Evolutionary conservation across 2,797 vertebrate genomes (phyloP).

Genomic region (Eremophila alpestris): DNA sequence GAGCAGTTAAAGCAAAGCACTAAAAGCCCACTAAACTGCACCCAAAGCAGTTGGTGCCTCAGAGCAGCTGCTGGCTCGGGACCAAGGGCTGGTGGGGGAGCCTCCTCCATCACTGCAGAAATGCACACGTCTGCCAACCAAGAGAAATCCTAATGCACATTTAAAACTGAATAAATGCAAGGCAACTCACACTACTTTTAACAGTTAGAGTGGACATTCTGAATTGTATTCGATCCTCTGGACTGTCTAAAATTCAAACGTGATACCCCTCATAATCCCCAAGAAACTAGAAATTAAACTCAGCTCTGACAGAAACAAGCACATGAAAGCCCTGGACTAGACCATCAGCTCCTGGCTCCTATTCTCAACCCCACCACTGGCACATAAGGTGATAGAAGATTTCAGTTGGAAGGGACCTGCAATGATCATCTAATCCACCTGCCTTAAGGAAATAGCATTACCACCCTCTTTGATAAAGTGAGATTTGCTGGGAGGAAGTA

Average conservation of each 20-base stretch:
- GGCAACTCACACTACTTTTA: background rate
- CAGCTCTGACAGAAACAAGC: background rate
- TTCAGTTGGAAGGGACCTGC: background rate
- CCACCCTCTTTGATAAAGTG: background rate
- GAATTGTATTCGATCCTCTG: background rate
- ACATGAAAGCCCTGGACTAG: background rate
- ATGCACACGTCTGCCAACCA: background rate
- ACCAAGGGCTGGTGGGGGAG: background rate
- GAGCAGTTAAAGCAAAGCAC: background rate
- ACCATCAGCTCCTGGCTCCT: background rate
- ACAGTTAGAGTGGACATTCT: background rate
- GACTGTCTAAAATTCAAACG: background rate
- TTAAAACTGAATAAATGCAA: background rate
- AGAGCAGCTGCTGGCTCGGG: background rate
- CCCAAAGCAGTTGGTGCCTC: background rate
- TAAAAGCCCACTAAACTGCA: background rate
- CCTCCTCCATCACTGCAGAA: background rate
- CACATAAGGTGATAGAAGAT: background rate
- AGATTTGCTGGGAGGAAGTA: conserved; percentile 5
- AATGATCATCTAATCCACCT: background rate
- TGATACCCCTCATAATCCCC: accelerated
- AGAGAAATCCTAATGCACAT: background rate
- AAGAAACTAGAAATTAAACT: conserved; percentile 60
- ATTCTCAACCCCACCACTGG: background rate
- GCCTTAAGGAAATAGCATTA: background rate